These are phyloP conservation scores for Tryphoninae sp. DNA, from an alignment of 2,888 invertebrate genomes.

Conservation along the genomic window DNA sequence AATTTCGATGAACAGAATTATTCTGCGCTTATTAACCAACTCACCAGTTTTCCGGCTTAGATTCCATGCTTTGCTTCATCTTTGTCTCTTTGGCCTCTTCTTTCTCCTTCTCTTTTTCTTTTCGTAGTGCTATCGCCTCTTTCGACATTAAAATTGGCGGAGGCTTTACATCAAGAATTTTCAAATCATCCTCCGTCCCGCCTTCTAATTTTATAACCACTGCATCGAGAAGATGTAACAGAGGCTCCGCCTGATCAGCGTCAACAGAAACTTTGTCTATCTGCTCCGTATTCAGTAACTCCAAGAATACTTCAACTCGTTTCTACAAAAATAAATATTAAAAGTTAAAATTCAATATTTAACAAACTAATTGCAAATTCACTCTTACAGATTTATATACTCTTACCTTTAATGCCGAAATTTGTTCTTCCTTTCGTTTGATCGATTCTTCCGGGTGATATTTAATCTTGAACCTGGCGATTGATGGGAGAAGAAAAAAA, in stretches of 20 bases:
- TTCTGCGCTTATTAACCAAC: constrained; percentile 42
- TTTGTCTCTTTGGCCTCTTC: constrained; percentile 63
- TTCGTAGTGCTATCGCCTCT: constrained; percentile 66
- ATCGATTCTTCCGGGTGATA: constrained; percentile 98
- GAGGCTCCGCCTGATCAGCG: constrained; percentile 90
- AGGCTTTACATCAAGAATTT: constrained; percentile 87
- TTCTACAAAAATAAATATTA: constrained; percentile 82
- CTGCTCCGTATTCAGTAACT: constrained; percentile 88
- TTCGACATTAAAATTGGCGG: constrained; percentile 66
- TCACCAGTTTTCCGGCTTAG: constrained; percentile 72
- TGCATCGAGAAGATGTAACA: constrained; percentile 95
- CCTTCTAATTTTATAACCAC: constrained; percentile 98
- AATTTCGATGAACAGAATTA: neutral
- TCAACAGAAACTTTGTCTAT: constrained; percentile 92
- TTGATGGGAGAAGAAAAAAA: constrained; percentile 71
- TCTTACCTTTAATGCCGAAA: constrained; percentile 89
- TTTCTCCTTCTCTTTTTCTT: constrained; percentile 75
- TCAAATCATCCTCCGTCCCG: constrained; percentile 93
- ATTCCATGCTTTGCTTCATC: constrained; percentile 69
- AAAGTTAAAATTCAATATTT: constrained; percentile 55
- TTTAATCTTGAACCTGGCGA: constrained; percentile 97
- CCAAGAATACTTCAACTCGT: constrained; percentile 94
- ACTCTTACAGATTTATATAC: neutral
- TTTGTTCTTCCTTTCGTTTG: constrained; percentile 93
- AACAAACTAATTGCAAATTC: constrained; percentile 6